These are phyloP conservation scores for Apis laboriosa DNA, from an alignment of 1,140 invertebrate genomes.

Conservation along the genomic window DNA sequence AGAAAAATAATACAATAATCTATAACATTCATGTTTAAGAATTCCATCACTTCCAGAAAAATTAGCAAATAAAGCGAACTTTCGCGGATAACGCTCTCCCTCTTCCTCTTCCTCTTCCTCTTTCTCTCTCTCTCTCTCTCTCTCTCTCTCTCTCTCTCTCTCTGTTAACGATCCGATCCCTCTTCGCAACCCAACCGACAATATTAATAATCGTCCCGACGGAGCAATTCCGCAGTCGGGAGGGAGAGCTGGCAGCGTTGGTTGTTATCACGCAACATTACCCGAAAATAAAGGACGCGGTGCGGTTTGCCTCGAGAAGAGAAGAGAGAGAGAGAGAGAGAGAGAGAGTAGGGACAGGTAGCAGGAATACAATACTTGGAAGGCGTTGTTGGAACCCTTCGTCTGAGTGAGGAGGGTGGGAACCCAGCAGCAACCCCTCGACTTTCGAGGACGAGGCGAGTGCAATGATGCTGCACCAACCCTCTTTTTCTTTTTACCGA, in stretches of 20 bases:
- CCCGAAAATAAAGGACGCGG: conserved; percentile 67
- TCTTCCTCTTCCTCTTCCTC: background rate
- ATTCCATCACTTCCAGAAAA: background rate
- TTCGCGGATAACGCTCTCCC: no score
- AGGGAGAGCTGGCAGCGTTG: conserved; percentile 32
- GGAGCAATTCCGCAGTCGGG: conserved; percentile 46
- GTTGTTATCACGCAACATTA: conserved; percentile 71
- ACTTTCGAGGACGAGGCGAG: conserved; percentile 21
- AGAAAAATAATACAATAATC: no score
- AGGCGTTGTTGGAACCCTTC: conserved; percentile 38
- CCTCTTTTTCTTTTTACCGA: background rate
- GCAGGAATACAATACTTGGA: conserved; percentile 47
- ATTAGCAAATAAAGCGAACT: background rate
- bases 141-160: background rate
- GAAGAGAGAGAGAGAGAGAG: background rate
- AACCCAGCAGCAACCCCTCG: conserved; percentile 2
- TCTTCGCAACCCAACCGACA: conserved; percentile 38
- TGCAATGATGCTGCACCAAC: conserved; percentile 36
- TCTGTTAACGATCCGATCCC: conserved; percentile 50
- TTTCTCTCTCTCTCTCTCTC: background rate
- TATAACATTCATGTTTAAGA: no score
- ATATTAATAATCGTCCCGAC: conserved; percentile 63
- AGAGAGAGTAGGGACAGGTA: background rate
- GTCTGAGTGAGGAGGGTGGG: conserved; percentile 21
- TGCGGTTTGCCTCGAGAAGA: background rate